Evolutionary conservation across 2,797 vertebrate genomes (phyloP), one percentile per base, ranked within the genome.

Genomic region (Octomys mimax): DNA sequence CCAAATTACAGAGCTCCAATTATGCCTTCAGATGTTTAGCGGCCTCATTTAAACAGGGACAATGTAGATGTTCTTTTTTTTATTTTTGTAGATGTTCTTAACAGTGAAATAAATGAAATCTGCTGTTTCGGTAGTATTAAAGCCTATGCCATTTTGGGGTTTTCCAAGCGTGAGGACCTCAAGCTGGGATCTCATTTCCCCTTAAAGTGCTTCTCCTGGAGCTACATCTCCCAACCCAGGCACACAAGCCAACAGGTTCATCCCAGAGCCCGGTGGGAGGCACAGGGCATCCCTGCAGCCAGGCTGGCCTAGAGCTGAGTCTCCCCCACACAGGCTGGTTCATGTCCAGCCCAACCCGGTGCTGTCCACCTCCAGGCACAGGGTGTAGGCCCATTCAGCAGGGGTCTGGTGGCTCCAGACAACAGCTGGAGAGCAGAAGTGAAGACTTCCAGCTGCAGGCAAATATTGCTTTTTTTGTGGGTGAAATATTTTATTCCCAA

Each of bases 381-480:
- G 11, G 82, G 92, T 0, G 8, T 24, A 24, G 84, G 24, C 64
- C 81, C 39, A 7, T 59, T 85, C 83, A 5, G 42, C 33, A 0
- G 80, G 84, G 86, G 85, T 71, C 91, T 80, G 16, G 54, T 73
- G 64, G 86, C 91, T 94, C 80, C 71, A 92, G 92, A 89, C 88
- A 85, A 89, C 96, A 96, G 96, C 96, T 96, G 94, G 95, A 90
- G 87, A 94, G 89, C 93, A 97, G 97, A 92, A 95, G 61, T 6
- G 21, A 92, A 93, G 96, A 90, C 71, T 96, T 94, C 70, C 79
- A 75, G 95, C 91, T 61, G 80, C 71, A 87, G 95, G 91, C 94
- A 95, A 96, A 95, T 71, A 87, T 85, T 90, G 91, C 78, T 64
- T 80, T 92, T 92, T 89, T 94, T 61, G 89, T 95, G 70, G 87